These are phyloP conservation scores for Gallinago nigripennis DNA, from an alignment of 2,797 vertebrate genomes.

Conservation along the genomic window DNA sequence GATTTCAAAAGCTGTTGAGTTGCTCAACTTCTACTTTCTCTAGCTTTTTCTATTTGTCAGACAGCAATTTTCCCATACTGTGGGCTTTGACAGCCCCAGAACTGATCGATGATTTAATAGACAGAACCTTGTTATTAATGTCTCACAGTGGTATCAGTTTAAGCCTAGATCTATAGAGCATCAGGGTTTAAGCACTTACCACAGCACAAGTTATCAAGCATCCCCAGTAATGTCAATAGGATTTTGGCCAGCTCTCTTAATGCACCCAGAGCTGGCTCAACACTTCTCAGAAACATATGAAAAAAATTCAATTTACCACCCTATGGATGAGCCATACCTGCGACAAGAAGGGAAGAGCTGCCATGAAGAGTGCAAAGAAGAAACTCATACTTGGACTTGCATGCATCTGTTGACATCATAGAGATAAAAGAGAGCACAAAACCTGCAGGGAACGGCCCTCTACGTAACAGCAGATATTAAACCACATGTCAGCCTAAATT, in stretches of 20 bases:
- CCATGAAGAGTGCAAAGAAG: not conserved
- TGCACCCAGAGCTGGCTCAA: not conserved
- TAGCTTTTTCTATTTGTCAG: slow-evolving; percentile 6
- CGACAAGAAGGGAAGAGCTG: not conserved
- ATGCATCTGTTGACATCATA: rapidly evolving
- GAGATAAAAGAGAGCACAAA: not conserved
- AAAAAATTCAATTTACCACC: not conserved
- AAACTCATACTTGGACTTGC: not conserved
- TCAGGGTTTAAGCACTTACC: not conserved
- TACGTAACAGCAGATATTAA: not conserved
- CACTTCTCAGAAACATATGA: not conserved
- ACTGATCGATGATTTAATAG: slow-evolving; percentile 34
- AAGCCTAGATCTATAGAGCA: slow-evolving; percentile 39
- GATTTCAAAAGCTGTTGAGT: not conserved
- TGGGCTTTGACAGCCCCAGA: slow-evolving; percentile 30
- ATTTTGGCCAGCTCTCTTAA: not conserved
- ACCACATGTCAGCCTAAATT: too few relatives aligned
- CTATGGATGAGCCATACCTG: not conserved
- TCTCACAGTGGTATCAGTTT: slow-evolving; percentile 5
- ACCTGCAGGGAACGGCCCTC: not conserved
- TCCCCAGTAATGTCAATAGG: not conserved
- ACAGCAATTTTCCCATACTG: slow-evolving; percentile 13
- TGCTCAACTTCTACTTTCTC: not conserved
- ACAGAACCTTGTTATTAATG: slow-evolving; percentile 37
- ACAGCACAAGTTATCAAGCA: not conserved